Evolutionary conservation across 2,888 invertebrate genomes (phyloP), one percentile per base, ranked within the genome.

Genomic region (Archaeoteleia sp.): DNA sequence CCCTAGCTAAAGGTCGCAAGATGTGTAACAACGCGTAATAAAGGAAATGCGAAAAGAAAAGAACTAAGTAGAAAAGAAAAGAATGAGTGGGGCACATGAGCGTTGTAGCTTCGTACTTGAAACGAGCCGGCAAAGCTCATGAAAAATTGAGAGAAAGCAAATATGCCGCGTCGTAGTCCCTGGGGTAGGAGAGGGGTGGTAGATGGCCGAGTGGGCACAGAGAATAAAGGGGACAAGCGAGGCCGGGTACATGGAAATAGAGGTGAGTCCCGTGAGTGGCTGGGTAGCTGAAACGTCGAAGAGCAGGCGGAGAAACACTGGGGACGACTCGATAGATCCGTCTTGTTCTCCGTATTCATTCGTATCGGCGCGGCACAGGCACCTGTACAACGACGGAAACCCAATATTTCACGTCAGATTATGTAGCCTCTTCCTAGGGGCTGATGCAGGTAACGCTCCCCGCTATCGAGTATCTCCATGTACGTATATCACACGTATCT

Each of bases 321-420:
- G 10, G 25, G 25, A 7, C 7, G 39, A 23, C 39, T 23, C 12
- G 23, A 9, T 17, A 43, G 15, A 43, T 30, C 43, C 29, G 30
- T 30, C 43, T 43, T 43, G 15, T 29, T 43, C 30, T 27, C 10
- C 2, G 12, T 43, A 25, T 29, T 43, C 29, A 43, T 30, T 29
- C 29, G 43, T 43, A 29, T 25, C 30, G 15, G 29, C 30, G 25
- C 17, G 7, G 29, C 43, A n/a, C n/a, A 5, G 43, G 15, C 13
- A 43, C 30, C 30, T 43, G 43, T 29, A 43, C 43, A 7, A 9
- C 30, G 15, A 20, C n/a, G 15, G 5, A 30, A 43, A 43, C 6
- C 13, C 17, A 29, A 43, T 43, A 43, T 30, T 43, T 27, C 43
- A 43, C 17, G 29, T 30, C 43, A 43, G 29, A 43, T 43, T 30